Evolutionary conservation across 2,888 invertebrate species (phyloP), one percentile per base, ranked within the genome.

Genomic region (Acronicta aceris): DNA sequence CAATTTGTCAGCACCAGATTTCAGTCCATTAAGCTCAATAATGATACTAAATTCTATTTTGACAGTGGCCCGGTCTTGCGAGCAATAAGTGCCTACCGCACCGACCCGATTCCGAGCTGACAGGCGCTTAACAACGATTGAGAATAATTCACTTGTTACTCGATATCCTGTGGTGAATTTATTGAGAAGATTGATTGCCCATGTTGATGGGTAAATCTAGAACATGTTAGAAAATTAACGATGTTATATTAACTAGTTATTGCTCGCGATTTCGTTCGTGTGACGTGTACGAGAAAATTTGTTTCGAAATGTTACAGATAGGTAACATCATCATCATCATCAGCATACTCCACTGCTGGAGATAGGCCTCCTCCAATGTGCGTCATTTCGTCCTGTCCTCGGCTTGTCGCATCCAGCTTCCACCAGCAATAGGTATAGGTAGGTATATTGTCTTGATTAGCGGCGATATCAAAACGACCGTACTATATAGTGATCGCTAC

Each of bases 41-140:
- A 68, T 59, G 48, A 50, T 53, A 75, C 43, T 66, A 71, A 78
- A 75, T 66, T 72, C 40, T 69, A 66, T 66, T 71, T 70, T 56
- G 70, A 57, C 65, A 61, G 66, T 63, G 63, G 51, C 55, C 48
- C 42, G 38, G 15, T 55, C 58, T 53, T 50, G 61, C 63, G 58
- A 65, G 74, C 66, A 70, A 65, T 67, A 59, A 70, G 65, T 56
- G 21, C 21, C 21, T 21, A 65, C 56, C 57, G 16, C 41, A 30
- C 25, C 51, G 73, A 63, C 62, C 66, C 46, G 55, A 67, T 65
- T 73, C 58, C 45, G 16, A 33, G 7, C 47, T 59, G 73, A 59
- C 74, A 79, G 63, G 54, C 70, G 60, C 61, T 72, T 69, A 60
- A 62, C 59, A 41, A 65, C 59, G 54, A 66, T 70, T 70, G 65